Evolutionary conservation across 2,888 invertebrate genomes (phyloP), one percentile per base, ranked within the genome.

Genomic region (Scaptomyza parva): DNA sequence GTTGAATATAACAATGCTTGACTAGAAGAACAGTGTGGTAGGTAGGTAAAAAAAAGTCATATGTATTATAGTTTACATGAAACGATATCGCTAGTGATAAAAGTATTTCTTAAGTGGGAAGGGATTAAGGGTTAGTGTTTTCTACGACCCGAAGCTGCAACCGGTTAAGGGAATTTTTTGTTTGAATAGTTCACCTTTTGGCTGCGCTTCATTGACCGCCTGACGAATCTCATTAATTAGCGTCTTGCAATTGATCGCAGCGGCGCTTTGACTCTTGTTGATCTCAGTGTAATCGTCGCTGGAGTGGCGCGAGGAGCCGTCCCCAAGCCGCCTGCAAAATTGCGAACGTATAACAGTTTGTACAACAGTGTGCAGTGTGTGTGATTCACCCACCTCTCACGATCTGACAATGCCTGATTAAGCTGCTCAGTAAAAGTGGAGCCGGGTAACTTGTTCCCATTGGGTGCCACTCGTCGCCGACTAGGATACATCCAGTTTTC

Each of bases 151-250:
- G 43, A 9, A 18, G 22, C 47, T 50, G 30, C 18, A 73, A 61
- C 60, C 53, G 59, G 28, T 22, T 14, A 35, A 37, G 35, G 45
- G 18, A 40, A 24, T 54, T 51, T 51, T 22, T 37, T 68, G 18
- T 58, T 68, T 72, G 33, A 59, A 75, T 83, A 76, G 70, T 88
- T 90, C 92, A 96, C 96, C 96, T 95, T 96, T 94, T 74, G 96
- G 96, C 93, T 96, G 96, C 78, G 96, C 96, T 92, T 97, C 96
- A 92, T 95, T 96, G 88, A 97, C 97, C 84, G 97, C 96, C 92
- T 96, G 96, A 72, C 96, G 94, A 89, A 97, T 97, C 93, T 97
- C 97, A 92, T 96, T 96, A 77, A 96, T 95, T 79, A 97, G 93
- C 90, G 96, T 95, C 92, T 96, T 96, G 87, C 95, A 95, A 89